Conservation (phyloP, 2,113 vertebrate genomes). For the Leucoraja erinaceus region DNA sequence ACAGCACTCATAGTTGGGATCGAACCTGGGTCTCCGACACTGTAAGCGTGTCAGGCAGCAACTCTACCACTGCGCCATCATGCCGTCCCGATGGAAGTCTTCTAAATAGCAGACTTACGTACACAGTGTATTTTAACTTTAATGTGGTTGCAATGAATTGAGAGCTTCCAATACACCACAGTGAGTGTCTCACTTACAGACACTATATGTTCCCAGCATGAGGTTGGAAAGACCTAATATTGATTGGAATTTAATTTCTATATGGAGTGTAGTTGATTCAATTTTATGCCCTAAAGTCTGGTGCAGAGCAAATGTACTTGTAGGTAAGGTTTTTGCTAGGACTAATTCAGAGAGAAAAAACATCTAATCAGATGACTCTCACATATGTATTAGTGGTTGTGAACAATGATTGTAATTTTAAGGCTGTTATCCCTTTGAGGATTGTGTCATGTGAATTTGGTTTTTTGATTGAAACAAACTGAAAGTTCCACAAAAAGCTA, state of each 20-base stretch:
- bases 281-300: not conserved
- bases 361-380: no score
- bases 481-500: no score
- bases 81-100: not conserved
- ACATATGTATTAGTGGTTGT: no score
- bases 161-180: not conserved
- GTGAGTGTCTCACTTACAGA: not conserved
- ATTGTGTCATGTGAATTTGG: no score
- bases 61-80: no score
- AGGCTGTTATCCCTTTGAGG: no score
- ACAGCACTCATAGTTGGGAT: no score
- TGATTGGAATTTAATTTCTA: not conserved
- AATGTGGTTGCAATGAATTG: not conserved
- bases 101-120: slow-evolving; percentile 4
- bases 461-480: no score
- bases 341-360: not conserved
- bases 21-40: no score
- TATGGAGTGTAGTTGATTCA: not conserved
- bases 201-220: not conserved
- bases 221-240: not conserved
- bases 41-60: no score
- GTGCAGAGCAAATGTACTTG: not conserved
- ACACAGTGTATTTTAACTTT: not conserved
- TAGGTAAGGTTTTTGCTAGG: not conserved
- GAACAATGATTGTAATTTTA: no score